Conservation (phyloP, 37 sponge, comb jelly and placozoan species). For the Amphimedon queenslandica region DNA sequence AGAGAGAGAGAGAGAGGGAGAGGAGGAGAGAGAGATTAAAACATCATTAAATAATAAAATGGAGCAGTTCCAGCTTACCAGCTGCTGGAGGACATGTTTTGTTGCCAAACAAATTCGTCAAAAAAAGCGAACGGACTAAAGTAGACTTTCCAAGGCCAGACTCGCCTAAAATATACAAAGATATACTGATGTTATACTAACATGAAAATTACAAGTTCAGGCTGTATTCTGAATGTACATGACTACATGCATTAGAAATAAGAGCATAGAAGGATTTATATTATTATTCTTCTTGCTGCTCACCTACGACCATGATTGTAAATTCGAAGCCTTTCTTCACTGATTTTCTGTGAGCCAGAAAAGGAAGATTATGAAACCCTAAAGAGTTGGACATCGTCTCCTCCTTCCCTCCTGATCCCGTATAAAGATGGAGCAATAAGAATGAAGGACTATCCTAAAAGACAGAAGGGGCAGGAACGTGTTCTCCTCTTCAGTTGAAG, state of each 20-base stretch:
- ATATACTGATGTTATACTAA: too few relatives aligned
- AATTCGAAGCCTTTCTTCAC: conserved; percentile 98
- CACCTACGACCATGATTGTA: conserved; percentile 97
- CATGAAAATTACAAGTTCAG: too few relatives aligned
- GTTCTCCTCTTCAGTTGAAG: neutral
- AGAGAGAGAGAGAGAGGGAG: neutral
- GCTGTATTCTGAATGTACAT: too few relatives aligned
- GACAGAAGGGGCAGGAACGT: neutral
- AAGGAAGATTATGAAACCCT: conserved; percentile 90
- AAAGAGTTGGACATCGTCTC: conserved; percentile 9
- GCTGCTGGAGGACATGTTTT: conserved; percentile 58
- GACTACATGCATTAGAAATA: too few relatives aligned
- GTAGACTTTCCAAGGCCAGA: conserved; percentile 98
- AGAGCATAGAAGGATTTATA: too few relatives aligned
- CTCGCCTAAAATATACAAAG: conserved; percentile 64
- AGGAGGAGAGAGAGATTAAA: neutral
- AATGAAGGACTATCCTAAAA: too few relatives aligned
- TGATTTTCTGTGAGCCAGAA: conserved; percentile 90
- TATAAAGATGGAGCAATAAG: neutral
- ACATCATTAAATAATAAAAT: neutral
- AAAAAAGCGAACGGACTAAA: conserved; percentile 89
- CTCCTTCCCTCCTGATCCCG: neutral
- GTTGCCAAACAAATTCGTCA: conserved; percentile 88
- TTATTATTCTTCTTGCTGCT: conserved; percentile 21
- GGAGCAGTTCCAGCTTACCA: conserved; percentile 47